A percentile compares a stretch with the other conserved stretches of the same genome.
These are phyloP conservation scores for Pyrrhosoma nymphula DNA, from an alignment of 2,888 invertebrate species.

Conservation along the genomic window DNA sequence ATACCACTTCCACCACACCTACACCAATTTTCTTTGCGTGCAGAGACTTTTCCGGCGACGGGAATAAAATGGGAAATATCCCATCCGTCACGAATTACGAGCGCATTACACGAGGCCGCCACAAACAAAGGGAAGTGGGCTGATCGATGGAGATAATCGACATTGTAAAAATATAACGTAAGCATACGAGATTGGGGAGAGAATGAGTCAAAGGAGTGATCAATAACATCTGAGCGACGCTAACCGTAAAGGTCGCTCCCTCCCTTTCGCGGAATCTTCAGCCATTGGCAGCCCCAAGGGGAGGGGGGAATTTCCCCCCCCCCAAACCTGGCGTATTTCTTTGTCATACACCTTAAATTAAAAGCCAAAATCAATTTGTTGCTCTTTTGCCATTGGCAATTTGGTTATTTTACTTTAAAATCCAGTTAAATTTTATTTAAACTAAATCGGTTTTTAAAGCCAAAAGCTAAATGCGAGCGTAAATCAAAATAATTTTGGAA, in stretches of 20 bases:
- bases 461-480: too few relatives aligned
- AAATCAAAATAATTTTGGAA: too few relatives aligned
- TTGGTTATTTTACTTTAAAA: too few relatives aligned
- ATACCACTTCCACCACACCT: background rate
- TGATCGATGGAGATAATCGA: background rate
- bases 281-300: too few relatives aligned
- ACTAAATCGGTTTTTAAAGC: too few relatives aligned
- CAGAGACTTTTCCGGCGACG: background rate
- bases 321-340: too few relatives aligned
- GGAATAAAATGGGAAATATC: background rate
- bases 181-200: background rate
- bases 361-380: too few relatives aligned
- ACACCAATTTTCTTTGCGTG: conserved; percentile 23
- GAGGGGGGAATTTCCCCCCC: too few relatives aligned
- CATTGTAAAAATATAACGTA: background rate
- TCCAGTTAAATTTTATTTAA: too few relatives aligned
- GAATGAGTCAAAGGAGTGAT: background rate
- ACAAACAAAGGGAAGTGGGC: background rate
- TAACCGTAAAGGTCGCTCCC: background rate
- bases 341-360: too few relatives aligned
- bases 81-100: background rate
- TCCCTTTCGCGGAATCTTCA: background rate
- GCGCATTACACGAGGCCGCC: background rate
- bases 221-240: background rate
- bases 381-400: too few relatives aligned